Evolutionary conservation across 2,888 invertebrate genomes (phyloP).

Genomic region (Ptychoptera albimana): DNA sequence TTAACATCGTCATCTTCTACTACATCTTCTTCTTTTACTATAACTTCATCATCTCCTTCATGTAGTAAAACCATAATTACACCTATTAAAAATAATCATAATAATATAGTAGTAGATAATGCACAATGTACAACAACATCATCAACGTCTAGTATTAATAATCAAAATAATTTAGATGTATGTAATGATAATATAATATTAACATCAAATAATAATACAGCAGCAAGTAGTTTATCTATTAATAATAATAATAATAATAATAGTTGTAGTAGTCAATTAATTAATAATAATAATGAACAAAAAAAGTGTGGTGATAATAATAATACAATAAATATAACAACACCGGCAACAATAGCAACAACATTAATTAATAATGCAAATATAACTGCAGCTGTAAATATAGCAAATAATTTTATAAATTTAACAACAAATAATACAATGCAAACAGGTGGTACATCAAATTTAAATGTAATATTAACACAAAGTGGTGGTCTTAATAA

Average conservation of each 20-base stretch:
- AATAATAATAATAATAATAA: constrained; percentile 4
- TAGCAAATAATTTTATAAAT: constrained; percentile 12
- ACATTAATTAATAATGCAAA: constrained; percentile 5
- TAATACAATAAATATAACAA: constrained; percentile 1
- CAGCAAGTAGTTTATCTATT: not conserved
- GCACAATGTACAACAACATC: not conserved
- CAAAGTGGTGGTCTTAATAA: constrained; percentile 1
- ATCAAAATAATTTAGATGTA: too few relatives aligned
- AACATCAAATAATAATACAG: not conserved
- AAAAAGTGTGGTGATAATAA: constrained; percentile 1
- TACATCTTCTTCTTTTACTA: too few relatives aligned
- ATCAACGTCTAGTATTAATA: not conserved
- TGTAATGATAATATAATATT: too few relatives aligned
- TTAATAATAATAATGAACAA: constrained; percentile 1
- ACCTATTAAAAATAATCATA: not conserved
- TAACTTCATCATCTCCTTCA: too few relatives aligned
- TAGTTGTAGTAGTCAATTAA: not conserved
- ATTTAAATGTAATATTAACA: constrained; percentile 9
- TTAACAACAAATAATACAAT: constrained; percentile 6
- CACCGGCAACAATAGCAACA: not conserved
- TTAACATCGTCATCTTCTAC: too few relatives aligned
- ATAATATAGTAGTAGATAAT: constrained; percentile 1
- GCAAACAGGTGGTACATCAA: not conserved
- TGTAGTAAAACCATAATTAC: too few relatives aligned
- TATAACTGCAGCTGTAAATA: constrained; percentile 10